Evolutionary conservation across 2,888 invertebrate species (phyloP).

Genomic region (Tenthredo distinguenda): DNA sequence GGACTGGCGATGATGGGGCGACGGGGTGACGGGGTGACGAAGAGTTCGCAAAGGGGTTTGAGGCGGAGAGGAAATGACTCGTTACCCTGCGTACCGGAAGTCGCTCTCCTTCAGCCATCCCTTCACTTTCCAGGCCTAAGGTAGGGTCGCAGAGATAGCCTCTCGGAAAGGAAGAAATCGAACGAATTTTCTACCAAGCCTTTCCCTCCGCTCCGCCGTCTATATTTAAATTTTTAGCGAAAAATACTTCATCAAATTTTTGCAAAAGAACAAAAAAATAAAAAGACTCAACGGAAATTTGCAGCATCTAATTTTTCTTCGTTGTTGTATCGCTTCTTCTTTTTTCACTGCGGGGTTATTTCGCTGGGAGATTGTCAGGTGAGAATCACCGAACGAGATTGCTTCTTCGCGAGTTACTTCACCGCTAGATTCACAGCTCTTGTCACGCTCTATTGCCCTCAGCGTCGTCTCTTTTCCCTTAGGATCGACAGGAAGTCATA

Average conservation of each 20-base stretch:
- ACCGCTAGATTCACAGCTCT: constrained; percentile 22
- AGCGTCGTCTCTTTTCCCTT: background rate
- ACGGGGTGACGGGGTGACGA: constrained; percentile 29
- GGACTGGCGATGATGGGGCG: constrained; percentile 32
- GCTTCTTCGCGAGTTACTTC: constrained; percentile 15
- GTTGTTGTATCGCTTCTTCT: too few relatives aligned
- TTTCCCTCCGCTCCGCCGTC: background rate
- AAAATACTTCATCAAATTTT: background rate
- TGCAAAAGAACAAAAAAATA: background rate
- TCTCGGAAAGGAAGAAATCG: constrained; percentile 4
- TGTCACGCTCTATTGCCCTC: constrained; percentile 21
- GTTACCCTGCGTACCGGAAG: constrained; percentile 73
- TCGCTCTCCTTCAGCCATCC: constrained; percentile 64
- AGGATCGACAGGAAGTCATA: background rate
- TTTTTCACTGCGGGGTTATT: background rate
- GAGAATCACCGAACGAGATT: constrained; percentile 17
- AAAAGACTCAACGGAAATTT: too few relatives aligned
- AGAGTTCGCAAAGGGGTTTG: constrained; percentile 19
- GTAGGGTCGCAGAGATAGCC: background rate
- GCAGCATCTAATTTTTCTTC: background rate
- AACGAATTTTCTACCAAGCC: background rate
- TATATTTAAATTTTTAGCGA: background rate
- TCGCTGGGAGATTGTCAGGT: background rate
- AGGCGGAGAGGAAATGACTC: constrained; percentile 71
- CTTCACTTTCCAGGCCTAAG: constrained; percentile 31